These are phyloP conservation scores for Archivesica marissinica DNA, from an alignment of 1,140 invertebrate species.

Conservation along the genomic window DNA sequence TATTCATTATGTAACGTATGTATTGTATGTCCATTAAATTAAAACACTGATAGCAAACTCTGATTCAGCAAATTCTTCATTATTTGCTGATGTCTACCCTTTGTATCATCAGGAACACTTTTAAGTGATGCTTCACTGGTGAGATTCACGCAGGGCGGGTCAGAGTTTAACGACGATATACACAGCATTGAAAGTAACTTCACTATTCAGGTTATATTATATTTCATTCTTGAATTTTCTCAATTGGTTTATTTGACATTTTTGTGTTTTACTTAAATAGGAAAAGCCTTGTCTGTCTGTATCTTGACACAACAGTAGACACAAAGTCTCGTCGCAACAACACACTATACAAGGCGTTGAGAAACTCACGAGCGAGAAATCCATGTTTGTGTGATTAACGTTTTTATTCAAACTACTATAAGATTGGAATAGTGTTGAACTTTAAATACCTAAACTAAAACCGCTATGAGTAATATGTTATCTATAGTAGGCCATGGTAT, in stretches of 20 bases:
- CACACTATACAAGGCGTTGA: background rate
- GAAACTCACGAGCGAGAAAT: background rate
- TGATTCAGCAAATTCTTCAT: background rate
- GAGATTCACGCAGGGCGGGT: background rate
- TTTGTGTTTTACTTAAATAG: slow-evolving; percentile 17
- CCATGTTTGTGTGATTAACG: slow-evolving; percentile 7
- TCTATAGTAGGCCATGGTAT: too few species aligned
- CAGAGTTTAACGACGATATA: slow-evolving; percentile 12
- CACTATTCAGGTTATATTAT: slow-evolving; percentile 9
- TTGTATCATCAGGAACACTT: background rate
- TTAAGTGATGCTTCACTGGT: slow-evolving; percentile 3
- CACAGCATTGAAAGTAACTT: background rate
- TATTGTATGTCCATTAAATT: too few species aligned
- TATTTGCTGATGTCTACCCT: slow-evolving; percentile 5
- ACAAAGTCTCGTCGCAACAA: background rate
- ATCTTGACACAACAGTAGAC: background rate
- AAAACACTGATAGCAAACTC: too few species aligned
- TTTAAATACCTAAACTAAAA: background rate
- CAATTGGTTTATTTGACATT: slow-evolving; percentile 41
- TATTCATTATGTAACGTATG: too few species aligned
- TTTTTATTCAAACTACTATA: slow-evolving; percentile 6
- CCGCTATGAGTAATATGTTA: slow-evolving; percentile 1
- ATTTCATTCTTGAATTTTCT: slow-evolving; percentile 37
- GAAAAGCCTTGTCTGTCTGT: slow-evolving; percentile 1
- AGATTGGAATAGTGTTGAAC: background rate